These are phyloP conservation scores for Papilio glaucus DNA, from an alignment of 1,140 invertebrate genomes.

Conservation along the genomic window DNA sequence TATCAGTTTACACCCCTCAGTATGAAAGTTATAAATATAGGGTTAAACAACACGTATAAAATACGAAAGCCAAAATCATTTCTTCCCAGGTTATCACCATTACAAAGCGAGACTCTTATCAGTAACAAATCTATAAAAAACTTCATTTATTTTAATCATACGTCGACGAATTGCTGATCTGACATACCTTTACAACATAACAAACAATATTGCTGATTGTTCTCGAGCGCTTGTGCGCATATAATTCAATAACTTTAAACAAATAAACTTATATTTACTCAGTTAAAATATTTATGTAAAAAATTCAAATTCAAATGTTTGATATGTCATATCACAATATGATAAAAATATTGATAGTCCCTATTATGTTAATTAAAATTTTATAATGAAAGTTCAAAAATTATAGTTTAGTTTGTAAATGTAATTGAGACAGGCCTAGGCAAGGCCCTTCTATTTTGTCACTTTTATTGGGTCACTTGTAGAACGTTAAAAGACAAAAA, in stretches of 20 bases:
- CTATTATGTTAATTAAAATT: no score
- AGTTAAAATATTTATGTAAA: not conserved
- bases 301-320: not conserved
- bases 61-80: no score
- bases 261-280: not conserved
- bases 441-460: no score
- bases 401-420: no score
- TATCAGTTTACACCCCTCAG: no score
- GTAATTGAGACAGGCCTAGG: no score
- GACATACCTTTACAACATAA: slow-evolving; percentile 26
- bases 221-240: not conserved
- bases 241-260: not conserved
- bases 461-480: no score
- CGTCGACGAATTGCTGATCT: slow-evolving; percentile 16
- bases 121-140: not conserved
- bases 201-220: slow-evolving; percentile 19
- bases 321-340: no score
- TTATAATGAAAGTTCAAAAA: no score
- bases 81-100: not conserved
- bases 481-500: not conserved
- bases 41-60: no score
- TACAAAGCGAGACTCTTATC: not conserved
- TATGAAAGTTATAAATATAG: no score
- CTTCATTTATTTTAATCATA: slow-evolving; percentile 5
- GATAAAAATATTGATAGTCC: no score